These are phyloP conservation scores for Cairina moschata DNA, from an alignment of 2,113 vertebrate species.

Conservation along the genomic window DNA sequence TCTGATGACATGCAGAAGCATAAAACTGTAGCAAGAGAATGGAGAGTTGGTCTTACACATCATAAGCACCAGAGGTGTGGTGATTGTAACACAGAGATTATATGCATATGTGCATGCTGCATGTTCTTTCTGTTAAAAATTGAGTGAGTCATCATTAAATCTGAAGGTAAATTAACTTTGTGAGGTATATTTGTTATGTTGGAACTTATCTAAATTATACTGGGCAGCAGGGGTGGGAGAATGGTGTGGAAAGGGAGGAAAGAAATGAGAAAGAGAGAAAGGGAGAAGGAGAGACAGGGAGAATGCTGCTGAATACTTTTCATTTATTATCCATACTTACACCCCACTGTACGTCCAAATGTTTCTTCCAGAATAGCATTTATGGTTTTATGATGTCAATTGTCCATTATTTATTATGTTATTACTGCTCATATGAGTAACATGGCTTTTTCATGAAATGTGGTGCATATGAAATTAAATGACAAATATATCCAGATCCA, in stretches of 20 bases:
- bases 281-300: not conserved
- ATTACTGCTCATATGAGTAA: constrained; percentile 54
- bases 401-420: constrained; percentile 9
- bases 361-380: constrained; percentile 30
- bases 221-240: not conserved
- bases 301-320: constrained; percentile 47
- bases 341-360: constrained; percentile 40
- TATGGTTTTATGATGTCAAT: constrained; percentile 38
- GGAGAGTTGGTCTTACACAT: not conserved
- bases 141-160: not conserved
- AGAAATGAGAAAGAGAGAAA: not conserved
- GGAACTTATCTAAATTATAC: constrained; percentile 17
- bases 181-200: constrained; percentile 31
- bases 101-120: not conserved
- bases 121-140: not conserved
- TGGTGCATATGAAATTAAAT: constrained; percentile 33
- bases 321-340: constrained; percentile 57
- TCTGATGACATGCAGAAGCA: not conserved
- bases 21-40: not conserved
- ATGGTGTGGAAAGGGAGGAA: too few relatives aligned
- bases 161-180: not conserved
- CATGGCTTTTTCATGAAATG: constrained; percentile 53
- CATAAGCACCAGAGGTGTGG: not conserved
- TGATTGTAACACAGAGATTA: not conserved
- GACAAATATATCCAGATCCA: constrained; percentile 9